These are phyloP conservation scores for Ostrea denselamellosa DNA, from an alignment of 1,140 invertebrate genomes.

Conservation along the genomic window DNA sequence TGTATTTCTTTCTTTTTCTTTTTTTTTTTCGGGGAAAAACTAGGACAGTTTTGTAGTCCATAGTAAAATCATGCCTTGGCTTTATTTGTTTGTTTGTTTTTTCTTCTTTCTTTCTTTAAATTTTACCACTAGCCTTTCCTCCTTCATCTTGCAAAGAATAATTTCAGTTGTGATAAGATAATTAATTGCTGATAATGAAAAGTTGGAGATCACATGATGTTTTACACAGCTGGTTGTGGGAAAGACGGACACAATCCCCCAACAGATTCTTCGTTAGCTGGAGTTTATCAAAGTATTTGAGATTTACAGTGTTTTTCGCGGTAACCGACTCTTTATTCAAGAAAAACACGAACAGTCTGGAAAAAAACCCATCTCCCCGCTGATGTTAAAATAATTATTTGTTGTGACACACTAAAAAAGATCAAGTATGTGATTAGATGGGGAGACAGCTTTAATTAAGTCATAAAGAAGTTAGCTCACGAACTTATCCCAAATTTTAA, in stretches of 20 bases:
- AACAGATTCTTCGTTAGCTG: neutral
- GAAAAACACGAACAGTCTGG: neutral
- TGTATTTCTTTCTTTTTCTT: neutral
- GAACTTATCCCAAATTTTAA: conserved; percentile 11
- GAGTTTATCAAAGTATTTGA: neutral
- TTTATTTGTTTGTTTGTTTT: neutral
- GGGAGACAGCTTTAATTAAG: conserved; percentile 18
- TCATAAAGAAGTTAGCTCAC: neutral
- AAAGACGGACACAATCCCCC: conserved; percentile 25
- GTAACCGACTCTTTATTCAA: neutral
- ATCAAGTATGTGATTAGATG: neutral
- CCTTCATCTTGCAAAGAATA: neutral
- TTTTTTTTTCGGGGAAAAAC: neutral
- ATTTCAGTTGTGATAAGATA: conserved; percentile 8
- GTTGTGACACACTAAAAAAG: conserved; percentile 7
- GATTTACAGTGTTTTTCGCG: neutral
- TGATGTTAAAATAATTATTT: conserved; percentile 17
- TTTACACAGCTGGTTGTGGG: conserved; percentile 9
- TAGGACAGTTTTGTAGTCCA: neutral
- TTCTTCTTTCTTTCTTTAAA: neutral
- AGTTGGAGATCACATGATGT: neutral
- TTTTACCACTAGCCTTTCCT: neutral
- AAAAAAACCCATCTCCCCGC: neutral
- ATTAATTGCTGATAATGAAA: neutral
- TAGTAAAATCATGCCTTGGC: neutral